Percentiles rank a stretch among this genome's conserved stretches.
phyloP scores from a whole-genome alignment of 1,140 invertebrate species.

The Drosophila equinoxialis region DNA sequence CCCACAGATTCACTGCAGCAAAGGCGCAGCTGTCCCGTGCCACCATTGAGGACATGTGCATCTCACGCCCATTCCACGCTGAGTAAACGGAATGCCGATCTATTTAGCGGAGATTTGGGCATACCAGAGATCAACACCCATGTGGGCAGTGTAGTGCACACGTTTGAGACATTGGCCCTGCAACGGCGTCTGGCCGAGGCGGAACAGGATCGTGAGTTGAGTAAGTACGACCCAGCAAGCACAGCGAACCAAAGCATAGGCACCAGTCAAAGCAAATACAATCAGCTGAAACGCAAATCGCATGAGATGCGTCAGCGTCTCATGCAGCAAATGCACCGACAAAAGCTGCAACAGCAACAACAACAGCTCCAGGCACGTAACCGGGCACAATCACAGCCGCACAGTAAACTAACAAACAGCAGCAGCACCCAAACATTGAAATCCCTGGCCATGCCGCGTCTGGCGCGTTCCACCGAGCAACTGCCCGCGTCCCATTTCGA shows the following conservation, averaged over 20 bases:
- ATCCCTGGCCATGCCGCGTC: slow-evolving; percentile 13
- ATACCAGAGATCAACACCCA: slow-evolving; percentile 81
- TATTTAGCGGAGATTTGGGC: slow-evolving; percentile 80
- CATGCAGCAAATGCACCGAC: slow-evolving; percentile 64
- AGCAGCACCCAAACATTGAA: slow-evolving; percentile 68
- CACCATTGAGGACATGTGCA: slow-evolving; percentile 41
- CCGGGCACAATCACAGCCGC: slow-evolving; percentile 49
- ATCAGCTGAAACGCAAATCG: slow-evolving; percentile 75
- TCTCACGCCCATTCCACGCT: slow-evolving; percentile 50
- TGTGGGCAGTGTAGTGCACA: slow-evolving; percentile 82
- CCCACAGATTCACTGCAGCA: slow-evolving; percentile 39
- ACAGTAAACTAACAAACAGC: slow-evolving; percentile 57
- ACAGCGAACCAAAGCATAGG: slow-evolving; percentile 24
- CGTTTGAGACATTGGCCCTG: slow-evolving; percentile 79
- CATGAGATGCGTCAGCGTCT: slow-evolving; percentile 74
- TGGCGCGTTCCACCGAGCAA: slow-evolving; percentile 45
- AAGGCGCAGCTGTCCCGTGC: slow-evolving; percentile 44
- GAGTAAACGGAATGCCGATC: slow-evolving; percentile 49
- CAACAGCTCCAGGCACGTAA: slow-evolving; percentile 32
- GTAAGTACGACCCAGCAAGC: slow-evolving; percentile 68
- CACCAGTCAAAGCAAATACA: slow-evolving; percentile 70
- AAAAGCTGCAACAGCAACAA: slow-evolving; percentile 47
- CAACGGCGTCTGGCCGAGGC: slow-evolving; percentile 70
- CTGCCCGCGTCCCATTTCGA: slow-evolving; percentile 62
- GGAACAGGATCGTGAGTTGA: slow-evolving; percentile 64